Evolutionary conservation across 2,888 invertebrate genomes (phyloP).

Genomic region (Hemistola chrysoprasaria): DNA sequence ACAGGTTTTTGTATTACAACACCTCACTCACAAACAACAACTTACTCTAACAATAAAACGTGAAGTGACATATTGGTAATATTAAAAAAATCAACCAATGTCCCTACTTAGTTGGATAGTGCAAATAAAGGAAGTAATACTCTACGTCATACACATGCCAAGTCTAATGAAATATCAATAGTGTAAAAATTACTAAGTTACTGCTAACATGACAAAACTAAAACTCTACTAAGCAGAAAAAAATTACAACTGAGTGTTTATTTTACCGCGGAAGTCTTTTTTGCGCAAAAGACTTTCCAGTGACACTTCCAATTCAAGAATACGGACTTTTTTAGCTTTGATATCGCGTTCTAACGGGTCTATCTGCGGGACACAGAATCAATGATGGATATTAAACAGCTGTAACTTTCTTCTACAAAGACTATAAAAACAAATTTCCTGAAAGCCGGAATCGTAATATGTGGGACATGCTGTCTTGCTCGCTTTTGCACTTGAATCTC

Average conservation of each 20-base stretch:
- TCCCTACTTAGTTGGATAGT: constrained; percentile 7
- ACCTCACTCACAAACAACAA: no score
- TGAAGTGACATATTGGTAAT: no score
- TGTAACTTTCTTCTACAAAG: constrained; percentile 65
- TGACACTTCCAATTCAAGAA: constrained; percentile 91
- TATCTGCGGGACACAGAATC: constrained; percentile 77
- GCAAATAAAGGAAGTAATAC: not conserved
- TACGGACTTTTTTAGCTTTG: constrained; percentile 90
- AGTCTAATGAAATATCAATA: not conserved
- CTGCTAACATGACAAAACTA: constrained; percentile 14
- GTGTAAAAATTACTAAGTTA: constrained; percentile 10
- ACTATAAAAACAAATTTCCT: no score
- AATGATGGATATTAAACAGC: constrained; percentile 46
- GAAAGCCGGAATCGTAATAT: no score
- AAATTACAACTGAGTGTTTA: constrained; percentile 72
- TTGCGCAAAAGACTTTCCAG: constrained; percentile 89
- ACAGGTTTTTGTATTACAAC: no score
- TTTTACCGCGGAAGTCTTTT: constrained; percentile 83
- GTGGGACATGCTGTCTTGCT: no score
- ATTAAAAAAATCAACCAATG: no score
- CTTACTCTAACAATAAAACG: no score
- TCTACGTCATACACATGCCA: not conserved
- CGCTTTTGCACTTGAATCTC: no score
- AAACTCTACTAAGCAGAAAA: constrained; percentile 41
- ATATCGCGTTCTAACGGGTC: constrained; percentile 94